Evolutionary conservation across 2,113 vertebrate species (phyloP), one percentile per base, ranked within the genome.

Genomic region (Apus apus): DNA sequence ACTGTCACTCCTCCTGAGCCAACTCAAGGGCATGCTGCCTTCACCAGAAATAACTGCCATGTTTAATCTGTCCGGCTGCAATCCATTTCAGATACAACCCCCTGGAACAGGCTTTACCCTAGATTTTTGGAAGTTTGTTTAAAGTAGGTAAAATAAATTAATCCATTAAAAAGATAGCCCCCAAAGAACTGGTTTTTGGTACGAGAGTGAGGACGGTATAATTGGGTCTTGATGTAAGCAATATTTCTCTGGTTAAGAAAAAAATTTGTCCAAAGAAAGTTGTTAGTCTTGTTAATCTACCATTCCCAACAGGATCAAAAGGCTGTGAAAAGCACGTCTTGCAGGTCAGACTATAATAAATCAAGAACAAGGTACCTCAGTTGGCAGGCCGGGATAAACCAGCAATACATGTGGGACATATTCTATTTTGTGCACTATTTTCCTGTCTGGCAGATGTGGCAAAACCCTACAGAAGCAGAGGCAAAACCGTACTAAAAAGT

Each of bases 101-200:
- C 48, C 1, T 25, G 64, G 40, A 15, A 48, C 1, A 65, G 40
- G 65, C 12, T 15, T n/a, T 32, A 95, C 79, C 93, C 93, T 92
- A 78, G 38, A 90, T 96, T 88, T 87, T 65, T 30, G 27, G 70
- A 84, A 6, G 85, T 61, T 93, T 90, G 85, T 90, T 92, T 90
- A 78, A 95, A 96, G 85, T 86, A 94, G 83, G 89, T 77, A 87
- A 90, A 96, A 97, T 34, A 92, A 95, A 94, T 51, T 15, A 66
- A 73, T 87, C 78, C 78, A 95, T 93, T 95, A 95, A 92, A 87
- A 92, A 87, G 88, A 83, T 0, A 83, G 78, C 82, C 56, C 62
- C 45, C 22, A 13, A 95, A 95, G 79, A 87, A 79, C 68, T 74
- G 64, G 5, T 5, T 83, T 95, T 77, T 96, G 72, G 78, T 85